Conservation (phyloP, 1,140 invertebrate genomes). For the Drosophila equinoxialis region DNA sequence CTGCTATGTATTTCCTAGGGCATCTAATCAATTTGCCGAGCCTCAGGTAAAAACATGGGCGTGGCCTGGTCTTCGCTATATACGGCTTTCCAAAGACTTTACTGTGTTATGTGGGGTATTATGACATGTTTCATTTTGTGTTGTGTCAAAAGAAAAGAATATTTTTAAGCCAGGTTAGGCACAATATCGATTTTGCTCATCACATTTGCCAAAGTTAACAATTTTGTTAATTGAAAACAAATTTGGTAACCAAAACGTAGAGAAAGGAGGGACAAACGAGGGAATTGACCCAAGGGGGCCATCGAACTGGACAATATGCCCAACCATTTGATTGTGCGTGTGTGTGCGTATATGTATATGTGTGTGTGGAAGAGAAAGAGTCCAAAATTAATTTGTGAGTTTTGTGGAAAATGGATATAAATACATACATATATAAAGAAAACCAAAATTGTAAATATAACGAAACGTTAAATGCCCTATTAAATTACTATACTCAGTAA, state of each 20-base stretch:
- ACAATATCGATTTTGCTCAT: constrained; percentile 33
- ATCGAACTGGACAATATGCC: constrained; percentile 13
- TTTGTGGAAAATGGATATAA: constrained; percentile 13
- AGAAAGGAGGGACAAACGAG: no score
- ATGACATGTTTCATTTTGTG: background rate
- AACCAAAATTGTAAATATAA: constrained; percentile 8
- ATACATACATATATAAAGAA: no score
- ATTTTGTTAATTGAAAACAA: constrained; percentile 78
- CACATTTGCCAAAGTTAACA: constrained; percentile 45
- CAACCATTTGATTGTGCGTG: background rate
- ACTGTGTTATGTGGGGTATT: background rate
- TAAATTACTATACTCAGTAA: background rate
- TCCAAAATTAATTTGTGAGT: constrained; percentile 47
- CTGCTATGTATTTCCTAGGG: background rate
- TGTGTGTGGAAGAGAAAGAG: constrained; percentile 22
- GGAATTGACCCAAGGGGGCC: background rate
- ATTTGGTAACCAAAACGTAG: constrained; percentile 45
- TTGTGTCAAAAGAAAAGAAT: background rate
- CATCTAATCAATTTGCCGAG: constrained; percentile 10
- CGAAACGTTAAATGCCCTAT: background rate
- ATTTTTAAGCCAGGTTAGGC: background rate
- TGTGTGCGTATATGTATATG: constrained; percentile 3
- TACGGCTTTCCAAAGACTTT: background rate
- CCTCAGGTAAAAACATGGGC: background rate
- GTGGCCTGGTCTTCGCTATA: background rate